Evolutionary conservation across 2,888 invertebrate genomes (phyloP), one percentile per base, ranked within the genome.

Genomic region (Mactromeris polynyma): DNA sequence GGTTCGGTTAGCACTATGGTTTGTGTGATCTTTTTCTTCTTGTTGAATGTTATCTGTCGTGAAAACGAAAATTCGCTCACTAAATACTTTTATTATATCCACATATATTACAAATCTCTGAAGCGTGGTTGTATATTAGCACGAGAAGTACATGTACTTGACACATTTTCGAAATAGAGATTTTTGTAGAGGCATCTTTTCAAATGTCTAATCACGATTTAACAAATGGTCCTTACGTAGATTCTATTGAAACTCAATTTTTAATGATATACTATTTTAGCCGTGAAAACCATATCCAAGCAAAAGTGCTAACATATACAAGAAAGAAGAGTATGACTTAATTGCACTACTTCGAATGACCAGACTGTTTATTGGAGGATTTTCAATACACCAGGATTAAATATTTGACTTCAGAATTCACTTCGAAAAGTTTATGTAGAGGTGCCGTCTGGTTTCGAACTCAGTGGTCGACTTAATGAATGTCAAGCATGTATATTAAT

Each of bases 1-100:
- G 91, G 91, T 33, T 69, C 81, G 0, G 89, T 84, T 51, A 91
- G 69, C 7, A 89, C 83, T 26, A 88, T 58, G 6, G 82, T 89
- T 40, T 79, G 83, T 54, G 83, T 86, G 21, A 91, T 73, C 19
- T 36, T 54, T 69, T 91, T 89, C 31, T 87, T 54, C 46, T 85
- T 87, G 19, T 85, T 81, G 21, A 81, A 90, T 17, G 86, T 40
- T 3, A 81, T 54, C 89, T 90, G 26, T 33, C 26, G 46, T 64
- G 26, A n/a, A 64, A 26, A 11, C 17, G 11, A 51, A 51, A 51
- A 2, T 51, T 2, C 19, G 11, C 51, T 17, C 2, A 6, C 19
- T 51, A 17, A 51, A 6, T 14, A 42, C 42, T 9, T 9, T 6
- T 19, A 9, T 51, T 14, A 51, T 51, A 17, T 17, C 2, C 51